Conservation (phyloP, 2,888 invertebrate species). For the Acanthosepion lycidas region DNA sequence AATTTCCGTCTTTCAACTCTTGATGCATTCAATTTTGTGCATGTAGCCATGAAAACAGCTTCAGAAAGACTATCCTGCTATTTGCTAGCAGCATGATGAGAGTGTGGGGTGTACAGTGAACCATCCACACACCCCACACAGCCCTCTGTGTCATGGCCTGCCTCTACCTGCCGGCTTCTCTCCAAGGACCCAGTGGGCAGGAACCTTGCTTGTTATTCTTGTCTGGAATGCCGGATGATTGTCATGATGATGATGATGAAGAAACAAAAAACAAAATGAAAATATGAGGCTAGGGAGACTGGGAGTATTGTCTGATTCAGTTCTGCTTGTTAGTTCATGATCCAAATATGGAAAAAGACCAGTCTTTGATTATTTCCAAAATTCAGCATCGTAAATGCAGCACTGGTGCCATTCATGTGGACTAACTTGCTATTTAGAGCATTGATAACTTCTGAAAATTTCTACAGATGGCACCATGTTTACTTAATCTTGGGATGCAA, state of each 20-base stretch:
- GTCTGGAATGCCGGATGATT: conserved; percentile 18
- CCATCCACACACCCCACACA: neutral
- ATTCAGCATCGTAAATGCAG: neutral
- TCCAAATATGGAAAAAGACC: neutral
- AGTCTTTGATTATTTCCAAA: neutral
- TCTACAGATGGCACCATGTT: no score
- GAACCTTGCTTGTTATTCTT: conserved; percentile 33
- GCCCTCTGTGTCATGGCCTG: neutral
- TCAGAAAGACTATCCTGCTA: conserved; percentile 33
- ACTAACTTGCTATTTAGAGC: neutral
- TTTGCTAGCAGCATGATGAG: neutral
- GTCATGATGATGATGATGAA: neutral
- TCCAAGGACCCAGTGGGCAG: conserved; percentile 33
- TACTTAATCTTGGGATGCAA: no score
- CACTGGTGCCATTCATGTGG: neutral
- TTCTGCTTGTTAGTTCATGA: neutral
- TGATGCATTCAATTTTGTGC: conserved; percentile 33
- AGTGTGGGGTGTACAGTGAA: neutral
- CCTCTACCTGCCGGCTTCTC: conserved; percentile 1
- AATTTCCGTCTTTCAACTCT: conserved; percentile 33
- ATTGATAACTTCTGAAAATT: neutral
- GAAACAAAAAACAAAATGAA: neutral
- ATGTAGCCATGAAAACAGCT: conserved; percentile 23
- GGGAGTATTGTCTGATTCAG: neutral
- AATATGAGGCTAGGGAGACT: neutral